phyloP scores from a whole-genome alignment of 2,888 invertebrate species.

The Mesodorylaimus sp. region DNA sequence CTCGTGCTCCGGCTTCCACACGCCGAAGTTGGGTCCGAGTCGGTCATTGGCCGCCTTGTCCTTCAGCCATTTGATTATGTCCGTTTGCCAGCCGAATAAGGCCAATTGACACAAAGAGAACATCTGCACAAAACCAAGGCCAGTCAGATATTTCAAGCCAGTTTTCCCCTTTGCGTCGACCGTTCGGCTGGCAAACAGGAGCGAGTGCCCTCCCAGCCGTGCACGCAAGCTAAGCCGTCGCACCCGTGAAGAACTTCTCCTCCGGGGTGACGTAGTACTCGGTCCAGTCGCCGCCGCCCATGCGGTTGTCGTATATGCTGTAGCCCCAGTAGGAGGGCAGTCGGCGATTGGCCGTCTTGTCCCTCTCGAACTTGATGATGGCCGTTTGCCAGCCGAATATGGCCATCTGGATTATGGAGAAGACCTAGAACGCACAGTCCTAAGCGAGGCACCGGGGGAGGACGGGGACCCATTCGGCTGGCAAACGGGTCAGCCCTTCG shows the following conservation, averaged over 20 bases:
- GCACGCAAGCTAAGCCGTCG: neutral
- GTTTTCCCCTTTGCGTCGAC: neutral
- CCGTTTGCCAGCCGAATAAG: conserved; percentile 30
- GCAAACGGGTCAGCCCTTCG: too few relatives aligned
- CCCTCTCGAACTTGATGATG: conserved; percentile 18
- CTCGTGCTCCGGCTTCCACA: conserved; percentile 2
- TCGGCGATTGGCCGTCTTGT: conserved; percentile 3
- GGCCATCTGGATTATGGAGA: conserved; percentile 23
- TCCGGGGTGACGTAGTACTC: neutral
- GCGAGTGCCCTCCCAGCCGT: neutral
- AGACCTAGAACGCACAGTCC: conserved; percentile 12
- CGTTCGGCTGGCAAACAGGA: neutral
- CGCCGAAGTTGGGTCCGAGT: conserved; percentile 1
- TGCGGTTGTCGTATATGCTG: neutral
- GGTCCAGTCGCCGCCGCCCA: neutral
- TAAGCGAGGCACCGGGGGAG: neutral
- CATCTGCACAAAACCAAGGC: conserved; percentile 16
- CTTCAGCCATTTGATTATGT: conserved; percentile 18
- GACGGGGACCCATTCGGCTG: neutral
- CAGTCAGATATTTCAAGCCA: neutral
- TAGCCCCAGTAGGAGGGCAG: neutral
- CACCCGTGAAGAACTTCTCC: conserved; percentile 1
- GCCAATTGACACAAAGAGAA: conserved; percentile 23
- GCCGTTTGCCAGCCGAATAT: conserved; percentile 30
- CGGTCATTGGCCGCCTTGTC: conserved; percentile 5